phyloP scores from a whole-genome alignment of 2,888 invertebrate genomes.

The Bellardia pandia region DNA sequence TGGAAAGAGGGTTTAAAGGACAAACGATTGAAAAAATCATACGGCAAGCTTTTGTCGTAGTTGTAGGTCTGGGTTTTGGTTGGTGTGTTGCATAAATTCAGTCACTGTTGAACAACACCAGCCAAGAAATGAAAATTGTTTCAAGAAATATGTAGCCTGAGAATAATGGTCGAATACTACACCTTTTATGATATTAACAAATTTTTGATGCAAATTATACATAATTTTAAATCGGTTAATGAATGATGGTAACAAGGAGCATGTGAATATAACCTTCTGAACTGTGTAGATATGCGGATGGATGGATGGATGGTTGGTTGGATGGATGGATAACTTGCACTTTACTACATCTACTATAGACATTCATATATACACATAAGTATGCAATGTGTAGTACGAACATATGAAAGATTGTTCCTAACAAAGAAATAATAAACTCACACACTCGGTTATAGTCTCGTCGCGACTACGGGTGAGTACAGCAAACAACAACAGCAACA shows the following conservation, averaged over 20 bases:
- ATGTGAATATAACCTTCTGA: slow-evolving; percentile 64
- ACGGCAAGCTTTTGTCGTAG: slow-evolving; percentile 56
- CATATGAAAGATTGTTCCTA: slow-evolving; percentile 34
- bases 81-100: slow-evolving; percentile 53
- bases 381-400: neutral
- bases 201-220: slow-evolving; percentile 15
- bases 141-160: neutral
- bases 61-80: slow-evolving; percentile 59
- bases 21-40: slow-evolving; percentile 50
- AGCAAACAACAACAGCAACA: slow-evolving; percentile 67
- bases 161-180: neutral
- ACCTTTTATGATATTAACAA: slow-evolving; percentile 15
- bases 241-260: slow-evolving; percentile 46
- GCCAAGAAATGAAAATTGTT: slow-evolving; percentile 9
- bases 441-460: slow-evolving; percentile 47
- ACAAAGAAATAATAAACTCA: slow-evolving; percentile 63
- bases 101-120: slow-evolving; percentile 47
- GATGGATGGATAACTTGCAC: slow-evolving; percentile 62
- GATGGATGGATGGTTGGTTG: neutral
- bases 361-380: slow-evolving; percentile 19
- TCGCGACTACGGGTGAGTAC: slow-evolving; percentile 69
- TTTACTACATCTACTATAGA: slow-evolving; percentile 40
- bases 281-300: slow-evolving; percentile 28
- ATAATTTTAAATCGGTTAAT: slow-evolving; percentile 23
- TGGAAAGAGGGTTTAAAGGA: slow-evolving; percentile 62